Percentiles rank a stretch among this genome's conserved stretches.
phyloP scores from a whole-genome alignment of 2,113 vertebrate genomes.

The Ctenomys sociabilis region DNA sequence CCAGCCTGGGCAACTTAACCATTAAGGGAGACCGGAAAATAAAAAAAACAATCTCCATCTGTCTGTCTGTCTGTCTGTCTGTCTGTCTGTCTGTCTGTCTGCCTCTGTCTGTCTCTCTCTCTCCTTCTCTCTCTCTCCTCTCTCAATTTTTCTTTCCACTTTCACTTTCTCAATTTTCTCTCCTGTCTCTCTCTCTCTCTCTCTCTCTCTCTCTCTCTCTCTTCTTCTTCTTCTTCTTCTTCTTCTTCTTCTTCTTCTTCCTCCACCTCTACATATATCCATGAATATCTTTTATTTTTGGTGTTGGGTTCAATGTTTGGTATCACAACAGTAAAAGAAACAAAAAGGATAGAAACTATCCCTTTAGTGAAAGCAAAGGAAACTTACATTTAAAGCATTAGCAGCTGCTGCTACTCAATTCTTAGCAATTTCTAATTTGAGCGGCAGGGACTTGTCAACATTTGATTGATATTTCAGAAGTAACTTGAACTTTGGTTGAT shows the following conservation, averaged over 20 bases:
- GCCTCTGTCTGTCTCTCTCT: no score
- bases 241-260: no score
- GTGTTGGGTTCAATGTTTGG: background rate
- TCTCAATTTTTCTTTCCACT: no score
- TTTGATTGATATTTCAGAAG: slow-evolving; percentile 60
- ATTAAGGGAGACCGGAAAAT: background rate
- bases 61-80: no score
- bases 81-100: no score
- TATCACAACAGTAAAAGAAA: background rate
- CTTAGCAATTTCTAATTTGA: slow-evolving; percentile 30
- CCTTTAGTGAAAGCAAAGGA: background rate
- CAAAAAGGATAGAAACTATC: background rate
- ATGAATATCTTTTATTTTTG: no score
- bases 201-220: no score
- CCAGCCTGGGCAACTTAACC: background rate
- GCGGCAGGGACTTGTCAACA: background rate
- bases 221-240: no score
- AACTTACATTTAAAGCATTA: slow-evolving; percentile 46
- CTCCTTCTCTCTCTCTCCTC: no score
- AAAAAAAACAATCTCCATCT: background rate
- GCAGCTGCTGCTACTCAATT: background rate
- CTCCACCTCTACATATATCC: no score
- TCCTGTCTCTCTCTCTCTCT: no score
- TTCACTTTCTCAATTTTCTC: no score
- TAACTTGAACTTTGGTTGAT: slow-evolving; percentile 65